Percentiles rank a stretch among this genome's conserved stretches.
Evolutionary conservation across 2,888 invertebrate genomes (phyloP).

Genomic region (Psylliodes chrysocephalus): DNA sequence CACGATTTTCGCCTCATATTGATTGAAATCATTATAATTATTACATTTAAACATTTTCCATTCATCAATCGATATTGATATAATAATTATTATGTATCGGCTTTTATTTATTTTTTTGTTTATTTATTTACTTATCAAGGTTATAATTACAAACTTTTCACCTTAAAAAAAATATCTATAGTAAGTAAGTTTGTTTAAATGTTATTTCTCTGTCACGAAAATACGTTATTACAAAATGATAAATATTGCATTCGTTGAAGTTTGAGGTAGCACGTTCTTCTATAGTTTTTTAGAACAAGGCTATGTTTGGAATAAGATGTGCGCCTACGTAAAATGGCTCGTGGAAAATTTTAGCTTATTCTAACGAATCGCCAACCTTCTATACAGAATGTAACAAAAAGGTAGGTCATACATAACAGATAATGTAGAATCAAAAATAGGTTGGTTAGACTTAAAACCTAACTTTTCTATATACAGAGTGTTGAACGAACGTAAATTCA

Average conservation of each 20-base stretch:
- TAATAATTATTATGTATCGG: background rate
- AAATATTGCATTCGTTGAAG: background rate
- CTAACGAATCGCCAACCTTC: too few relatives aligned
- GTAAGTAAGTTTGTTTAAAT: background rate
- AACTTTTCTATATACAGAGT: too few relatives aligned
- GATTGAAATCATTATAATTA: background rate
- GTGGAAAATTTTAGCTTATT: too few relatives aligned
- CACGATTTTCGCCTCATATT: background rate
- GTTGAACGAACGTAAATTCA: too few relatives aligned
- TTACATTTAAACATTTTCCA: background rate
- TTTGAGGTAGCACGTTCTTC: slow-evolving; percentile 5
- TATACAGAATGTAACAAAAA: too few relatives aligned
- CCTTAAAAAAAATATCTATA: too few relatives aligned
- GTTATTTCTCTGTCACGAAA: background rate
- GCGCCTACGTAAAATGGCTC: too few relatives aligned
- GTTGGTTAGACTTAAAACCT: too few relatives aligned
- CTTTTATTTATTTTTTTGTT: too few relatives aligned
- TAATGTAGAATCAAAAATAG: too few relatives aligned
- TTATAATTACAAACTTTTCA: background rate
- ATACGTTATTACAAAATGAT: background rate
- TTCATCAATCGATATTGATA: background rate
- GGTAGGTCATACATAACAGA: too few relatives aligned
- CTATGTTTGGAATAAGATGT: background rate
- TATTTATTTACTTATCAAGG: background rate
- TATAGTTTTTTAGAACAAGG: slow-evolving; percentile 8